phyloP scores from a whole-genome alignment of 2,888 invertebrate genomes.

The Mermis nigrescens region DNA sequence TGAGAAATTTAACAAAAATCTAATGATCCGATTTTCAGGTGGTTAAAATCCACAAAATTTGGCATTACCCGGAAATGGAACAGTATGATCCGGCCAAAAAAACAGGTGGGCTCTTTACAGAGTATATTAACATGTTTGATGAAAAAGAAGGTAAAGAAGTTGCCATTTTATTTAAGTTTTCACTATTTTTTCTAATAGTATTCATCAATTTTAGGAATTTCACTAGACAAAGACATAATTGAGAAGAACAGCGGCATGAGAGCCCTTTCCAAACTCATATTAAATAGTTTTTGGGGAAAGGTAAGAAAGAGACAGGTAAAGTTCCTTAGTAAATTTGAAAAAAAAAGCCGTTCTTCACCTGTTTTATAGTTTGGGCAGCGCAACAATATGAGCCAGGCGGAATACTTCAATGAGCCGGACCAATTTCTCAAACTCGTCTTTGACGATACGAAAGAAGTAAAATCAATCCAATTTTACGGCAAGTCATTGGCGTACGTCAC shows the following conservation, averaged over 20 bases:
- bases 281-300: conserved; percentile 11
- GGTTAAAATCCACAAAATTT: background rate
- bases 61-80: background rate
- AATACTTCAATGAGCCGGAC: background rate
- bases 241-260: conserved; percentile 6
- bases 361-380: background rate
- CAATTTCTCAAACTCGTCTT: background rate
- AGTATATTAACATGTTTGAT: conserved; percentile 21
- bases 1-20: too few relatives aligned
- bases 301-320: background rate
- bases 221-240: background rate
- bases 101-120: conserved; percentile 19
- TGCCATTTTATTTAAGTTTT: too few relatives aligned
- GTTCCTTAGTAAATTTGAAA: background rate
- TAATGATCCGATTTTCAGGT: too few relatives aligned
- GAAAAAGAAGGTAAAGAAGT: conserved; percentile 23
- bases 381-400: background rate
- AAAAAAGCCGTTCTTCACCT: too few relatives aligned
- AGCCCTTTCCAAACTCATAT: conserved; percentile 3
- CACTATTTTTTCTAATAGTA: too few relatives aligned
- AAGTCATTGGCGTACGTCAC: background rate
- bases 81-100: background rate
- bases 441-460: background rate
- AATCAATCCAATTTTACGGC: background rate
- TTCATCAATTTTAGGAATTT: background rate